Conservation (phyloP, 2,113 vertebrate genomes). For the Ceuthmochares aereus region DNA sequence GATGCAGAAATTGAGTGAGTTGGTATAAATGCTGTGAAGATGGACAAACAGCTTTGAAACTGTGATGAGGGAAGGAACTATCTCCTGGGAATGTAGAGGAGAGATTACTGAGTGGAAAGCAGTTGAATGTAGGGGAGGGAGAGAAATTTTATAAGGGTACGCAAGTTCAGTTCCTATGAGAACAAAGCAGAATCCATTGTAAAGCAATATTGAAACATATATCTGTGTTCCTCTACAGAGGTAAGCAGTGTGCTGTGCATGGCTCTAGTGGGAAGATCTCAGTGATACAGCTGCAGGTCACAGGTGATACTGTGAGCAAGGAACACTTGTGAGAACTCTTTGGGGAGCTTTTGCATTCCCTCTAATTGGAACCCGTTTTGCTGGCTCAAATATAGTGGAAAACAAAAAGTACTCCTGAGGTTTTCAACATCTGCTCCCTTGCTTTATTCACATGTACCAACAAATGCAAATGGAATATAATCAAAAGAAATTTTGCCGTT, state of each 20-base stretch:
- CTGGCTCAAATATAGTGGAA: not conserved
- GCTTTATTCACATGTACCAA: not conserved
- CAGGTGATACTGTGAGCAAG: not conserved
- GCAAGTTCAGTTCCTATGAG: not conserved
- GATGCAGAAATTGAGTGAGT: not conserved
- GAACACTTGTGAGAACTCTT: not conserved
- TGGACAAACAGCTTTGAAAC: not conserved
- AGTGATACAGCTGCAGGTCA: not conserved
- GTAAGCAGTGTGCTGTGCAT: rapidly evolving
- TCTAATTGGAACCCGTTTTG: not conserved
- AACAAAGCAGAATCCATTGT: not conserved
- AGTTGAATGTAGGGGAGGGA: not conserved
- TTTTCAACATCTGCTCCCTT: conserved; percentile 36
- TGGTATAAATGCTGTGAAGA: not conserved
- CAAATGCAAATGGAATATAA: not conserved
- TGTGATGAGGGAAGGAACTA: not conserved
- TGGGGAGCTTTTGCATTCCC: not conserved
- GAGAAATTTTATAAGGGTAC: not conserved
- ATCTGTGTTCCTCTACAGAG: not conserved
- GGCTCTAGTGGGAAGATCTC: not conserved
- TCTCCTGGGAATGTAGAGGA: not conserved
- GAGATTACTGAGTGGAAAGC: not conserved
- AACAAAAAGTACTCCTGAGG: not conserved
- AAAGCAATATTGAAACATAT: not conserved
- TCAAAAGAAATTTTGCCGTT: not conserved